These are phyloP conservation scores for Notothenia rossii DNA, from an alignment of 2,113 vertebrate species.

Conservation along the genomic window DNA sequence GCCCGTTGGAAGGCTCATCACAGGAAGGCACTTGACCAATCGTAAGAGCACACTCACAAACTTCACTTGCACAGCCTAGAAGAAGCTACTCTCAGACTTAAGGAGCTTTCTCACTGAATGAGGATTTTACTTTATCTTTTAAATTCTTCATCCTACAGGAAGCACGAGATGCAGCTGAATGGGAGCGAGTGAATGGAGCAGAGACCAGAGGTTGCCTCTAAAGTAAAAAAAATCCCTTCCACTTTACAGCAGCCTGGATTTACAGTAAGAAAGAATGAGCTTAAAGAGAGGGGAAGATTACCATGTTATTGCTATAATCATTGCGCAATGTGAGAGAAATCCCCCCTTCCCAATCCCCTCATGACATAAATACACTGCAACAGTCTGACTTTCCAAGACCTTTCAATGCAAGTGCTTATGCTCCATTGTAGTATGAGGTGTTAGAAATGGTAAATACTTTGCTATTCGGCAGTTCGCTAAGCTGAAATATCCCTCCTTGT, in stretches of 20 bases:
- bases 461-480: constrained; percentile 3
- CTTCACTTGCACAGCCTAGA: constrained; percentile 22
- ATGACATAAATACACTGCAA: constrained; percentile 54
- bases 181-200: constrained; percentile 16
- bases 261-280: constrained; percentile 51
- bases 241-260: constrained; percentile 60
- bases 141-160: constrained; percentile 55
- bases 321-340: constrained; percentile 68
- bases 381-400: constrained; percentile 53
- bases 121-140: constrained; percentile 68
- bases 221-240: constrained; percentile 53
- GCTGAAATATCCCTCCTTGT: constrained; percentile 28
- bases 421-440: constrained; percentile 19
- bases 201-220: constrained; percentile 41
- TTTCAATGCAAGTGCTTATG: constrained; percentile 38
- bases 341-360: constrained; percentile 50
- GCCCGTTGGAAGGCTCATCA: constrained; percentile 9
- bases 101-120: constrained; percentile 34
- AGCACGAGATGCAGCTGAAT: constrained; percentile 40
- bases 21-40: background rate
- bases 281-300: constrained; percentile 67
- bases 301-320: constrained; percentile 72
- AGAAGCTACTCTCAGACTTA: constrained; percentile 34
- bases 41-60: background rate
- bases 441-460: constrained; percentile 36